Percentiles rank a stretch among this genome's conserved stretches.
Evolutionary conservation across 2,113 vertebrate species (phyloP).

Genomic region (Anoplopoma fimbria): DNA sequence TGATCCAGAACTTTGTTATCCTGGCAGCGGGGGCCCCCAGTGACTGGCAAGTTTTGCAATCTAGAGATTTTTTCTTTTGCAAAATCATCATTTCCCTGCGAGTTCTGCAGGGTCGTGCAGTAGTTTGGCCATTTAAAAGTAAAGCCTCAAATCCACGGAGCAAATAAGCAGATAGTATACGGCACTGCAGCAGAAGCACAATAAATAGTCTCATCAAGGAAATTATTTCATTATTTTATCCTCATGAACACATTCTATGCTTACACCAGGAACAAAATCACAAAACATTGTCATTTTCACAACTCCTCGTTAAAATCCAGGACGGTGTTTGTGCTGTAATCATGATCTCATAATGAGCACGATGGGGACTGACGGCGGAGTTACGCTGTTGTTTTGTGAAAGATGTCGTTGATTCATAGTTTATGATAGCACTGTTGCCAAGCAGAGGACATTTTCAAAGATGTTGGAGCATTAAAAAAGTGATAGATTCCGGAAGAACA

Average conservation of each 20-base stretch:
- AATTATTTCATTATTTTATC: background rate
- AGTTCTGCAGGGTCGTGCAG: background rate
- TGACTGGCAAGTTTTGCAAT: conserved; percentile 9
- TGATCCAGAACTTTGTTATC: conserved; percentile 17
- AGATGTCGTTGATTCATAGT: background rate
- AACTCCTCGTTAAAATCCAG: background rate
- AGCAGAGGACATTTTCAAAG: conserved; percentile 20
- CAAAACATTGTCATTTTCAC: background rate
- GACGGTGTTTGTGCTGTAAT: background rate
- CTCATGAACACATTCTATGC: background rate
- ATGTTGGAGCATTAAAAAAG: background rate
- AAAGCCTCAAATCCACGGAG: background rate
- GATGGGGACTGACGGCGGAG: background rate
- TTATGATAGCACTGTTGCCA: background rate
- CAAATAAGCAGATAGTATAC: background rate
- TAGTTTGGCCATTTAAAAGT: conserved; percentile 9
- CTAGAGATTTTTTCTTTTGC: conserved; percentile 26
- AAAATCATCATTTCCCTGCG: conserved; percentile 8
- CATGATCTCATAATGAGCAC: background rate
- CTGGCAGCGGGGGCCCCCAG: background rate
- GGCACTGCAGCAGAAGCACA: conserved; percentile 1
- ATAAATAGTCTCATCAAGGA: background rate
- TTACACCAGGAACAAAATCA: background rate
- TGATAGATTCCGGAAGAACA: conserved; percentile 1
- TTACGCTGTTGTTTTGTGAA: background rate